Evolutionary conservation across 2,888 invertebrate species (phyloP).

Genomic region (Autographa pulchrina): DNA sequence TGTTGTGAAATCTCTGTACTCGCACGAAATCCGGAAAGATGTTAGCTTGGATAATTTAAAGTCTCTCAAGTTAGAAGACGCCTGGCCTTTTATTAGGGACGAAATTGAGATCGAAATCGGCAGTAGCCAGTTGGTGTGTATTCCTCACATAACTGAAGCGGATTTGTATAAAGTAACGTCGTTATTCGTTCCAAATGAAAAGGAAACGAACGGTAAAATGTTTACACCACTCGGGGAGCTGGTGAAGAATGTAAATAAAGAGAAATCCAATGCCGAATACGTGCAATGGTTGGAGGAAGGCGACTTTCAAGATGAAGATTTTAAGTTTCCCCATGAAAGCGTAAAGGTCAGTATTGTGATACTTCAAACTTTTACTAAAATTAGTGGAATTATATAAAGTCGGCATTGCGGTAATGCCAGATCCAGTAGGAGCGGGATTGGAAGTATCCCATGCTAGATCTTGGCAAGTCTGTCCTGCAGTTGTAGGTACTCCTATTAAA

Average conservation of each 20-base stretch:
- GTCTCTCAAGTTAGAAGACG: slow-evolving; percentile 85
- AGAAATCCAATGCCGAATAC: slow-evolving; percentile 79
- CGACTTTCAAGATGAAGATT: slow-evolving; percentile 78
- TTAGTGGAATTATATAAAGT: not conserved
- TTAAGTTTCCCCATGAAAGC: slow-evolving; percentile 87
- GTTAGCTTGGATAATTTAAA: slow-evolving; percentile 83
- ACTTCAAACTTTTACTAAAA: not conserved
- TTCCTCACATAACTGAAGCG: slow-evolving; percentile 87
- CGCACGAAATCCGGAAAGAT: slow-evolving; percentile 87
- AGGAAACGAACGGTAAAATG: slow-evolving; percentile 84
- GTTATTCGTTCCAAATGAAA: slow-evolving; percentile 85
- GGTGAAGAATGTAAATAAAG: slow-evolving; percentile 79
- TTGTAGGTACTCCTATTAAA: too few relatives aligned
- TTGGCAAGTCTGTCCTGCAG: slow-evolving; percentile 12
- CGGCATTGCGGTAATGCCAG: not conserved
- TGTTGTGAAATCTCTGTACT: slow-evolving; percentile 85
- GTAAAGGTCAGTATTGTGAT: slow-evolving; percentile 67
- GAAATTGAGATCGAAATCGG: slow-evolving; percentile 88
- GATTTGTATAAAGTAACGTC: slow-evolving; percentile 85
- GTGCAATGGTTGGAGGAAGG: slow-evolving; percentile 80
- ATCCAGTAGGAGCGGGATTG: not conserved
- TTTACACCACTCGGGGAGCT: slow-evolving; percentile 85
- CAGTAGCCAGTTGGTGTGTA: slow-evolving; percentile 85
- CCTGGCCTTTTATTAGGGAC: slow-evolving; percentile 88
- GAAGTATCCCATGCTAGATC: not conserved